phyloP scores from a whole-genome alignment of 1,140 invertebrate species.

The Lithobius niger region DNA sequence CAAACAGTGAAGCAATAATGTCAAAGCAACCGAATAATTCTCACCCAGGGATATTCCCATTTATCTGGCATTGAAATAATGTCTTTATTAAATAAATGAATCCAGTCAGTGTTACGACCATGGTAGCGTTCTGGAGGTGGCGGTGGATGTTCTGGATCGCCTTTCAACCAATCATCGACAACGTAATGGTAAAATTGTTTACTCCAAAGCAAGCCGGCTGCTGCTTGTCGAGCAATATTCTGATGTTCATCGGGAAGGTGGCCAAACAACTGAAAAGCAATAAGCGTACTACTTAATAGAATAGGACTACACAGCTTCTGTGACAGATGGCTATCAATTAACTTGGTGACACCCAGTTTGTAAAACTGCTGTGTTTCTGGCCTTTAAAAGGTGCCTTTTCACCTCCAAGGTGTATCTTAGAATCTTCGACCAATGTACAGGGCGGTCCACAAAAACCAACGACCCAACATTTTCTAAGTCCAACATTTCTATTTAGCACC shows the following conservation, averaged over 20 bases:
- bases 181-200: constrained; percentile 36
- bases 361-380: too few relatives aligned
- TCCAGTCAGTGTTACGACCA: constrained; percentile 30
- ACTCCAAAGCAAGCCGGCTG: constrained; percentile 33
- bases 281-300: too few relatives aligned
- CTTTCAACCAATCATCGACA: constrained; percentile 29
- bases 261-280: not conserved
- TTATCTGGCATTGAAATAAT: constrained; percentile 36
- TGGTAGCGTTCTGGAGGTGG: constrained; percentile 17
- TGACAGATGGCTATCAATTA: too few relatives aligned
- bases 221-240: constrained; percentile 29
- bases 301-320: too few relatives aligned
- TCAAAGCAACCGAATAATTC: not conserved
- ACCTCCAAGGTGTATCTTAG: too few relatives aligned
- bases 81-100: constrained; percentile 31
- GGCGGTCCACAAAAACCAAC: too few relatives aligned
- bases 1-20: not conserved
- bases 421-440: too few relatives aligned
- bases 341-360: too few relatives aligned
- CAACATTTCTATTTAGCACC: too few relatives aligned
- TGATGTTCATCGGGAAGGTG: constrained; percentile 8
- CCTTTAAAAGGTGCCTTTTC: too few relatives aligned
- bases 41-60: constrained; percentile 38
- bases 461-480: too few relatives aligned
- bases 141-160: constrained; percentile 23